Percentiles rank a stretch among this genome's conserved stretches.
phyloP scores from a whole-genome alignment of 2,888 invertebrate species.

The Psylliodes chrysocephalus region DNA sequence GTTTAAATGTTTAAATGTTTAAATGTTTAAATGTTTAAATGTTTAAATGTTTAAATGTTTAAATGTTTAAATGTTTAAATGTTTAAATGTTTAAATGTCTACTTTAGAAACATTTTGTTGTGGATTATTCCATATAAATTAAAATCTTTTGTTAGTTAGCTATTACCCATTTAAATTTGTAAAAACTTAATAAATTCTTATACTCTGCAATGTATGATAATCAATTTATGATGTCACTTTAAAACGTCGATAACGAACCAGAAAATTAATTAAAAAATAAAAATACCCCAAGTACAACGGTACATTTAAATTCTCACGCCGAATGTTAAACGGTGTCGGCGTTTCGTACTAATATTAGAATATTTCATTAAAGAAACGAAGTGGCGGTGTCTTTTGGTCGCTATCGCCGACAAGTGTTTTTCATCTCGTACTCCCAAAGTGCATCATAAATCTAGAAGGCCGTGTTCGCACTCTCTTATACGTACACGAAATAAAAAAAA shows the following conservation, averaged over 20 bases:
- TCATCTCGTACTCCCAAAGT: slow-evolving; percentile 39
- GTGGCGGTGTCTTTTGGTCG: slow-evolving; percentile 38
- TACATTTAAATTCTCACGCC: slow-evolving; percentile 35
- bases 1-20: too few relatives aligned
- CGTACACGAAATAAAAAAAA: slow-evolving; percentile 23
- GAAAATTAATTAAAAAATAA: slow-evolving; percentile 6
- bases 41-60: too few relatives aligned
- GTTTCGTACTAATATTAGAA: slow-evolving; percentile 51
- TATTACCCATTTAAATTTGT: too few relatives aligned
- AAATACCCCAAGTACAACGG: slow-evolving; percentile 4
- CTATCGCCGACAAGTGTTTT: slow-evolving; percentile 42
- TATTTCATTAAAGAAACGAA: slow-evolving; percentile 47
- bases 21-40: too few relatives aligned
- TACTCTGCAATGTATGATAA: too few relatives aligned
- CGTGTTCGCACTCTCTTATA: slow-evolving; percentile 46
- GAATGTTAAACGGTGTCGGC: slow-evolving; percentile 43
- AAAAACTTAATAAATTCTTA: too few relatives aligned
- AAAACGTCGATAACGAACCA: background rate
- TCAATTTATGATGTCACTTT: too few relatives aligned
- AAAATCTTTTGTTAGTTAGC: too few relatives aligned
- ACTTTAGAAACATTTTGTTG: too few relatives aligned
- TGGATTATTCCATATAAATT: too few relatives aligned
- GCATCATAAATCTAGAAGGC: slow-evolving; percentile 43
- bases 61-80: too few relatives aligned
- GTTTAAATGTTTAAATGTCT: too few relatives aligned